These are phyloP conservation scores for Pao palembangensis DNA, from an alignment of 2,113 vertebrate genomes.

Conservation along the genomic window DNA sequence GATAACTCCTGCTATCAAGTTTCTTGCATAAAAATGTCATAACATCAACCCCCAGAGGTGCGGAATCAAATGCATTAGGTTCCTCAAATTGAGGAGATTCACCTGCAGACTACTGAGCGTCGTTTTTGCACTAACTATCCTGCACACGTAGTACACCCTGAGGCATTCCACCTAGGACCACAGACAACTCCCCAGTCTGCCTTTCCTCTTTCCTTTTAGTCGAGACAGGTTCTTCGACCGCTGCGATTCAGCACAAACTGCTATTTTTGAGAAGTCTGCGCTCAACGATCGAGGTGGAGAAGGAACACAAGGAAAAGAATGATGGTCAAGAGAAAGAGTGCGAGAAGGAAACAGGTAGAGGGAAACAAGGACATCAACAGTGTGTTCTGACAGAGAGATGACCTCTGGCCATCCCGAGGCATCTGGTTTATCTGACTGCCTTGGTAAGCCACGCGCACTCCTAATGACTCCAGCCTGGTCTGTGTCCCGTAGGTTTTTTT, in stretches of 20 bases:
- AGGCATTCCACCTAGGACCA: slow-evolving; percentile 73
- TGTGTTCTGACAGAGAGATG: slow-evolving; percentile 70
- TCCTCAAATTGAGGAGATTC: slow-evolving; percentile 66
- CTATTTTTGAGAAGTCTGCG: slow-evolving; percentile 65
- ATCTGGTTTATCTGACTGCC: slow-evolving; percentile 76
- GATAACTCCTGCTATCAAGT: slow-evolving; percentile 52
- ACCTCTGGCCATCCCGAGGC: slow-evolving; percentile 79
- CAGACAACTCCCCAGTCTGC: slow-evolving; percentile 66
- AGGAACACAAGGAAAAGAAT: slow-evolving; percentile 67
- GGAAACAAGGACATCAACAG: slow-evolving; percentile 74
- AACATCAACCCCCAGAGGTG: slow-evolving; percentile 49
- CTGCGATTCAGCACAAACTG: slow-evolving; percentile 62
- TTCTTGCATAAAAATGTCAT: slow-evolving; percentile 45
- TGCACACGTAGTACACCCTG: slow-evolving; percentile 72
- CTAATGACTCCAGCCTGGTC: slow-evolving; percentile 68
- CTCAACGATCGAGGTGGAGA: slow-evolving; percentile 75
- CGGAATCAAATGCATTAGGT: slow-evolving; percentile 61
- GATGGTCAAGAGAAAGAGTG: slow-evolving; percentile 53
- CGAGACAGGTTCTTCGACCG: slow-evolving; percentile 66
- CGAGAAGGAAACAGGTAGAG: slow-evolving; percentile 35
- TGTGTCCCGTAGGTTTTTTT: slow-evolving; percentile 68
- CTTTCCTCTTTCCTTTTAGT: slow-evolving; percentile 56
- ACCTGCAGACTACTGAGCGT: slow-evolving; percentile 62
- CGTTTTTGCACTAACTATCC: slow-evolving; percentile 64
- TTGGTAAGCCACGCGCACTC: slow-evolving; percentile 72